phyloP scores from a whole-genome alignment of 2,888 invertebrate species.

The Xestoiulus laeticollis region DNA sequence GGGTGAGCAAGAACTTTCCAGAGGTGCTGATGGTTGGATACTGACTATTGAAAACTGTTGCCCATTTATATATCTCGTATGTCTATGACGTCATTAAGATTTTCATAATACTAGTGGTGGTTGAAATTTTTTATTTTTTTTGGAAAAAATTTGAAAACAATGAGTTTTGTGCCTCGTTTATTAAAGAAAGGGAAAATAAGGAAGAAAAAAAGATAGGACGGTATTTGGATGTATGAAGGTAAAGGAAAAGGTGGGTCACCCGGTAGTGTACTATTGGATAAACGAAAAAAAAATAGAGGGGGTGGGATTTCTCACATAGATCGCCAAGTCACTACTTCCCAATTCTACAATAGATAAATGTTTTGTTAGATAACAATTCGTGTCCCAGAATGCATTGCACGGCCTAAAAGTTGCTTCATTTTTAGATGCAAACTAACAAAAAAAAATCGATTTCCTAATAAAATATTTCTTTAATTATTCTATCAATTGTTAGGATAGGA shows the following conservation, averaged over 20 bases:
- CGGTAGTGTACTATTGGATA: slow-evolving; percentile 5
- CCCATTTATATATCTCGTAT: background rate
- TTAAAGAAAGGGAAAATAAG: slow-evolving; percentile 11
- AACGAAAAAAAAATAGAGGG: background rate
- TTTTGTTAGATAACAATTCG: background rate
- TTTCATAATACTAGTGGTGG: background rate
- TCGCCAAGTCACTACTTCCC: background rate
- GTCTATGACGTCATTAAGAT: background rate
- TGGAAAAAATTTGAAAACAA: background rate
- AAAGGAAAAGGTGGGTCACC: slow-evolving; percentile 1
- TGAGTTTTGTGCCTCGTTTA: background rate
- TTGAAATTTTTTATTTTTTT: background rate
- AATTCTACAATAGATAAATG: background rate
- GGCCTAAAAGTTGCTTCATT: background rate
- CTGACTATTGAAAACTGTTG: background rate
- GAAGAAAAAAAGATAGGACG: background rate
- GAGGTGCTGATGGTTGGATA: background rate
- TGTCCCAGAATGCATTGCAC: background rate
- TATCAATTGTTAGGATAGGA: background rate
- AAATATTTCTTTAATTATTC: background rate
- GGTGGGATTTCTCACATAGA: slow-evolving; percentile 24
- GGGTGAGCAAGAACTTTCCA: background rate
- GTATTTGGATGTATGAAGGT: background rate
- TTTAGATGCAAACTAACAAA: background rate
- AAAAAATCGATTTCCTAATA: slow-evolving; percentile 32